Evolutionary conservation across 2,113 vertebrate species (phyloP).

Genomic region (Sus scrofa): DNA sequence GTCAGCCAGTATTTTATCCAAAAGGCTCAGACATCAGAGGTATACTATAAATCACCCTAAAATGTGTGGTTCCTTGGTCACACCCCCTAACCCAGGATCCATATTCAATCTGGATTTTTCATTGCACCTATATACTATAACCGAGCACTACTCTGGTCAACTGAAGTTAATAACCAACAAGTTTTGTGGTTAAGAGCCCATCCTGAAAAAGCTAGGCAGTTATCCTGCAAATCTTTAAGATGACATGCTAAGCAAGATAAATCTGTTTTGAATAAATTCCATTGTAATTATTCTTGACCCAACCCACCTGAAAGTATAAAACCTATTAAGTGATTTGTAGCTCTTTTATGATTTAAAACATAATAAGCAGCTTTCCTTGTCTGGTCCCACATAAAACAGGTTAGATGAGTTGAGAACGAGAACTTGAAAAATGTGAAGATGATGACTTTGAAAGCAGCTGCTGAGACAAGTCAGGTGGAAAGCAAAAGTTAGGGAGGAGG

Average conservation of each 20-base stretch:
- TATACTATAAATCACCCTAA: not conserved
- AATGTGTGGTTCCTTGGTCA: not conserved
- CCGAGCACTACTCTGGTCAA: not conserved
- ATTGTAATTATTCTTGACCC: slow-evolving; percentile 35
- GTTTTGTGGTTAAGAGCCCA: not conserved
- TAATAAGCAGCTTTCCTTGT: slow-evolving; percentile 54
- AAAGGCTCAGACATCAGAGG: not conserved
- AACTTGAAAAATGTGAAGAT: slow-evolving; percentile 7
- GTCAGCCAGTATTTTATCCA: not conserved
- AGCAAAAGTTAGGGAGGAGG: slow-evolving; percentile 43
- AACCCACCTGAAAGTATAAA: slow-evolving; percentile 32
- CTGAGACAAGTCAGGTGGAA: slow-evolving; percentile 72
- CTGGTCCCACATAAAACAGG: slow-evolving; percentile 47
- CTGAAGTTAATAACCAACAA: not conserved
- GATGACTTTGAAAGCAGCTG: slow-evolving; percentile 67
- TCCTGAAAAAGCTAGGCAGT: not conserved
- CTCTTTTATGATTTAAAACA: slow-evolving; percentile 61
- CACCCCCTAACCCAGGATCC: not conserved
- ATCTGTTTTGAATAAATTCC: slow-evolving; percentile 47
- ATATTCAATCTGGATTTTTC: not conserved
- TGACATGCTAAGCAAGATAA: not conserved
- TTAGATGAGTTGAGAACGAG: not conserved
- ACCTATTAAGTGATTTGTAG: slow-evolving; percentile 26
- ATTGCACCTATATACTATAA: not conserved
- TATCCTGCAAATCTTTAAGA: slow-evolving; percentile 6